A percentile compares a stretch with the other conserved stretches of the same genome.
These are phyloP conservation scores for Chrysocyon brachyurus DNA, from an alignment of 2,797 vertebrate genomes.

Conservation along the genomic window DNA sequence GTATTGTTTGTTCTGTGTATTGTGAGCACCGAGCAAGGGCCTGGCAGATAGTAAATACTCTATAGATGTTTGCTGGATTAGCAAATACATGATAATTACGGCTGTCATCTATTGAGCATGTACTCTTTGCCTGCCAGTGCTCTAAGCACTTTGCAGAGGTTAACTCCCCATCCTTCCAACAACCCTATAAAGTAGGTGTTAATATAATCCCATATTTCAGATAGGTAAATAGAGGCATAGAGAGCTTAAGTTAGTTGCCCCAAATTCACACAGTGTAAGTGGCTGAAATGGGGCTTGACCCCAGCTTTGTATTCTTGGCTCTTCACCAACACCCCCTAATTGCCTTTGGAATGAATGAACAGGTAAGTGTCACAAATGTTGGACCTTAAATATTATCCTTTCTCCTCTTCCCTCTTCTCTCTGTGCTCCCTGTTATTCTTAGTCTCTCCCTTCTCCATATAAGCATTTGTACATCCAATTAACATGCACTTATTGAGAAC, in stretches of 20 bases:
- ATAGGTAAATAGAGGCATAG: neutral
- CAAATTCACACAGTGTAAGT: neutral
- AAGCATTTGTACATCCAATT: neutral
- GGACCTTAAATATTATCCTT: neutral
- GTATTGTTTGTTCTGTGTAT: neutral
- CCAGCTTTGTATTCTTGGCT: neutral
- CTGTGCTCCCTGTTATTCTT: neutral
- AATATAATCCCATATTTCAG: neutral
- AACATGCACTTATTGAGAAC: neutral
- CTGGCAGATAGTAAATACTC: neutral
- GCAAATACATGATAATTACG: neutral
- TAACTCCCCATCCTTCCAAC: neutral
- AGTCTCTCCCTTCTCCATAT: neutral
- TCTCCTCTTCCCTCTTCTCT: neutral
- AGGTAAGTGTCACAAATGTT: neutral
- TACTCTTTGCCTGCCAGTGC: neutral
- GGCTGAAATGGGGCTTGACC: neutral
- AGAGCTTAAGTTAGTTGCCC: neutral
- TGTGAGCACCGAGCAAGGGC: neutral
- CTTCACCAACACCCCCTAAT: neutral
- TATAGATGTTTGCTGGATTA: neutral
- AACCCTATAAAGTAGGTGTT: neutral
- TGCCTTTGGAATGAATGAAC: neutral
- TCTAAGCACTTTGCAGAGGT: neutral
- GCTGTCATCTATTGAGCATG: neutral